phyloP scores from a whole-genome alignment of 1,140 invertebrate species.

The Spodoptera litura region DNA sequence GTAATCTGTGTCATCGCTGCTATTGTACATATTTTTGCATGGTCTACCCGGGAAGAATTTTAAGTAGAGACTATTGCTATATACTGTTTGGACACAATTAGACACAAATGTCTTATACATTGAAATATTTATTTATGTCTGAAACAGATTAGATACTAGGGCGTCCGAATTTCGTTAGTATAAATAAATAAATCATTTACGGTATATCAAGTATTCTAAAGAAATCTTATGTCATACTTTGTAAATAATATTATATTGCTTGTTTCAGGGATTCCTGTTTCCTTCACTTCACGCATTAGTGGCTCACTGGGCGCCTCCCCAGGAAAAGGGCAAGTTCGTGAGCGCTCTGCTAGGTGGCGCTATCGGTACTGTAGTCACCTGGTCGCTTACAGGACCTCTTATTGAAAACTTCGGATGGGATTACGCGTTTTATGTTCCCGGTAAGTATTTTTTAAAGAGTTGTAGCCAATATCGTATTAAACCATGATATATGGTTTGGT shows the following conservation, averaged over 20 bases:
- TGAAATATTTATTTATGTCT: too few relatives aligned
- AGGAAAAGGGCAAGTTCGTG: constrained; percentile 91
- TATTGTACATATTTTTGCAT: constrained; percentile 10
- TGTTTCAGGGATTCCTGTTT: constrained; percentile 88
- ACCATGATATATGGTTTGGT: too few relatives aligned
- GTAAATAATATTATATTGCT: not conserved
- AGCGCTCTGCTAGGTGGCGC: constrained; percentile 91
- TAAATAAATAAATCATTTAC: too few relatives aligned
- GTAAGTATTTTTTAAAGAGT: constrained; percentile 64
- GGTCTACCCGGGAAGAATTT: not conserved
- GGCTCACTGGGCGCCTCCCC: constrained; percentile 91
- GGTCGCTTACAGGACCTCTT: constrained; percentile 89
- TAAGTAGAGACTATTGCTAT: not conserved
- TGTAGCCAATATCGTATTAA: too few relatives aligned
- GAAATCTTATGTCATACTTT: not conserved
- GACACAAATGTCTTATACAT: too few relatives aligned
- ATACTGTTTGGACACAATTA: too few relatives aligned
- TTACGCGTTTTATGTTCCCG: constrained; percentile 91
- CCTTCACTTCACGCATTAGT: constrained; percentile 91
- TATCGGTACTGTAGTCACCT: constrained; percentile 92
- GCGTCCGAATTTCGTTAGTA: too few relatives aligned
- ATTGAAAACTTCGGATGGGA: constrained; percentile 90
- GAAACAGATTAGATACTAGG: too few relatives aligned
- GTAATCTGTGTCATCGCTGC: constrained; percentile 6
- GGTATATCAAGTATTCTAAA: too few relatives aligned